Base-by-base conservation (phyloP, 2,113 vertebrate species). In the Garra rufa region DNA sequence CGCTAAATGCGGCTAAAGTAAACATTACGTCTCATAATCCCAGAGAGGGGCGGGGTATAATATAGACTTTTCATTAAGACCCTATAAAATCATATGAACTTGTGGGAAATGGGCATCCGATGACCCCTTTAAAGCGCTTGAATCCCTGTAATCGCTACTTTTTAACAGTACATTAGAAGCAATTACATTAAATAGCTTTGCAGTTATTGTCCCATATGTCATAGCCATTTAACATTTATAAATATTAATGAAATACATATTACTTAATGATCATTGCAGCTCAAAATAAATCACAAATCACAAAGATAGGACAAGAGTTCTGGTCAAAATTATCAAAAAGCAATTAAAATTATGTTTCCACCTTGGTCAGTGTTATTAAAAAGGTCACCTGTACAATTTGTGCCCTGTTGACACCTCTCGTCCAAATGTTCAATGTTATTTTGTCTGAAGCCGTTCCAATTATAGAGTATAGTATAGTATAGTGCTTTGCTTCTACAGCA, bases 391-490 rank as follows among this genome's bases (percentile, higher is more conserved):
- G 34, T 17, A 14, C n/a, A 0, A 55, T 76, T 76, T 76, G 21
- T 11, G 70, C 24, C 44, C n/a, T 30, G 21, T 75, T 85, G 61
- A 85, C 50, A n/a, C 48, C 73, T 24, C 63, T 71, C 63, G 17
- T 59, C 52, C 28, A 52, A 63, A n/a, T 83, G 43, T 8, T 74
- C 79, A 65, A 65, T 80, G 55, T 63, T 50, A 19, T 34, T 70
- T 73, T 15, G 11, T 78, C 48, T 13, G 2, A 67, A 43, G 76
- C 43, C 0, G 11, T n/a, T n/a, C n/a, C n/a, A n/a, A n/a, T n/a
- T n/a, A n/a, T n/a, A n/a, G n/a, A n/a, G n/a, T n/a, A n/a, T n/a
- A n/a, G n/a, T n/a, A n/a, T n/a, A n/a, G n/a, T n/a, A n/a, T n/a
- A n/a, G n/a, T n/a, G 19, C n/a, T 83, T 52, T 83, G 9, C 38